These are phyloP conservation scores for Melipona bicolor DNA, from an alignment of 2,888 invertebrate genomes.

Conservation along the genomic window DNA sequence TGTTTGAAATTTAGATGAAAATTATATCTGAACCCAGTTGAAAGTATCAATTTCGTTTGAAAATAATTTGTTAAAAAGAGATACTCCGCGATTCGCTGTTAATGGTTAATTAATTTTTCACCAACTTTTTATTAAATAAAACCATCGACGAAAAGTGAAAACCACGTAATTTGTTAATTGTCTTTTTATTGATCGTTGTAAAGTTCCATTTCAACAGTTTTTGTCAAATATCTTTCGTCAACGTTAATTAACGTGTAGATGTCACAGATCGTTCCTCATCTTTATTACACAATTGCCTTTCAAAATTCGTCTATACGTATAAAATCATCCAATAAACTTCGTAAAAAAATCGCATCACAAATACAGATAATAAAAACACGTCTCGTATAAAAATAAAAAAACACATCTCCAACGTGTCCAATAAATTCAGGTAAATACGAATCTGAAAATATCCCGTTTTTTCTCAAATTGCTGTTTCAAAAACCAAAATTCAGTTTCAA, in stretches of 20 bases:
- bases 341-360: constrained; percentile 51
- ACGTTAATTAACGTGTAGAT: background rate
- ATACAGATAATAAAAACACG: constrained; percentile 60
- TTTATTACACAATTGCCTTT: constrained; percentile 21
- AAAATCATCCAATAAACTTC: constrained; percentile 46
- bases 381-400: constrained; percentile 48
- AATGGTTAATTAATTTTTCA: no score
- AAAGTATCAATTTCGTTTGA: no score
- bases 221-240: constrained; percentile 4
- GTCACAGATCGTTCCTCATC: constrained; percentile 5
- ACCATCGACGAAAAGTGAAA: background rate
- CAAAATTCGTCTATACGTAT: constrained; percentile 23
- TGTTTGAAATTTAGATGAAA: no score
- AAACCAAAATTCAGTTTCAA: background rate
- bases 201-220: constrained; percentile 27
- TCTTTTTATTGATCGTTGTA: constrained; percentile 31
- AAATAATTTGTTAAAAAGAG: no score
- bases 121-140: background rate
- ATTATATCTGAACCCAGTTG: no score
- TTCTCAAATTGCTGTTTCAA: background rate
- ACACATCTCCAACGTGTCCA: constrained; percentile 41
- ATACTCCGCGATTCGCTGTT: no score
- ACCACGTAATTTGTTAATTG: background rate
- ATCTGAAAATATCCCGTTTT: constrained; percentile 49
- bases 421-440: constrained; percentile 53